Conservation (phyloP, 2,888 invertebrate genomes). For the Andrena bucephala region DNA sequence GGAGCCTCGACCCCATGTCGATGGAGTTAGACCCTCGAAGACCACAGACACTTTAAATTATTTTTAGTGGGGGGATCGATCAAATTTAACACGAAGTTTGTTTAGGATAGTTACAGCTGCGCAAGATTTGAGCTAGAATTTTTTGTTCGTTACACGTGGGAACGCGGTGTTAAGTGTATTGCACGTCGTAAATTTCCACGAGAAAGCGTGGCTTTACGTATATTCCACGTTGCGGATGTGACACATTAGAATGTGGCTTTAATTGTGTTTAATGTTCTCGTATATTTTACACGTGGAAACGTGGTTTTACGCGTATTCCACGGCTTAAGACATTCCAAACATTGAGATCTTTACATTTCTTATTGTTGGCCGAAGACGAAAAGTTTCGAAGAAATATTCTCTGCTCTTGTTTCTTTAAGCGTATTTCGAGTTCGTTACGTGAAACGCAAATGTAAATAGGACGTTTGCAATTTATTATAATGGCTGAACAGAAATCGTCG, state of each 20-base stretch:
- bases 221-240: background rate
- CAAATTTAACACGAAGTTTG: background rate
- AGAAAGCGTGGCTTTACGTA: background rate
- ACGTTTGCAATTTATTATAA: background rate
- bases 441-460: background rate
- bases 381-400: too few relatives aligned
- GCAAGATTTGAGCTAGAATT: background rate
- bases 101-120: too few relatives aligned
- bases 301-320: background rate
- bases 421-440: background rate
- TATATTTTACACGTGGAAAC: background rate
- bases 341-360: background rate
- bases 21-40: background rate
- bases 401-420: background rate
- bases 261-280: background rate
- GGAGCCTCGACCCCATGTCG: background rate
- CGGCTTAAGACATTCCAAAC: too few relatives aligned
- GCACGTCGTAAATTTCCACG: background rate
- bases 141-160: background rate
- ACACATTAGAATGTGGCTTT: background rate
- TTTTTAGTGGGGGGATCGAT: background rate
- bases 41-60: background rate
- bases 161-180: background rate
- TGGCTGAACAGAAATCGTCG: background rate
- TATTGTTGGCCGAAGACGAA: background rate